A percentile compares a stretch with the other conserved stretches of the same genome.
Evolutionary conservation across 2,797 vertebrate species (phyloP).

Genomic region (Pseudochromis fuscus): DNA sequence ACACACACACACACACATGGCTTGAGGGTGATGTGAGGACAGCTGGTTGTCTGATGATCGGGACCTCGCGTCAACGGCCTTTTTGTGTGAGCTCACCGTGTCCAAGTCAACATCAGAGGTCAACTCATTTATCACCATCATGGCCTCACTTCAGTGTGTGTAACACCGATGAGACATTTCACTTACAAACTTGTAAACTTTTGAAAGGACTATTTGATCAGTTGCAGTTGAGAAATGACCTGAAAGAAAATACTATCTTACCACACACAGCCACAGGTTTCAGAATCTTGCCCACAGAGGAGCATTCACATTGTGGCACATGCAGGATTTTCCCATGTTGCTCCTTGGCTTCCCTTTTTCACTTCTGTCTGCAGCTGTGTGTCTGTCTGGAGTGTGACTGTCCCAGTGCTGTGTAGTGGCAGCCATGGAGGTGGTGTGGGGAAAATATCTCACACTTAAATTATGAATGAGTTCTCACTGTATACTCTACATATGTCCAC

Average conservation of each 20-base stretch:
- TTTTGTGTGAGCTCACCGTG: conserved; percentile 28
- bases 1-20: too few species aligned
- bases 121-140: conserved; percentile 14
- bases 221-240: not conserved
- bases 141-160: conserved; percentile 25
- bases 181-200: not conserved
- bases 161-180: not conserved
- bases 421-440: not conserved
- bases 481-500: not conserved
- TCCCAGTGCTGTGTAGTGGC: not conserved
- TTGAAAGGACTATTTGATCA: not conserved
- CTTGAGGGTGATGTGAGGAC: conserved; percentile 34
- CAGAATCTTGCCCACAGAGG: not conserved
- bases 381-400: not conserved
- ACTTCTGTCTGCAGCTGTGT: conserved; percentile 29
- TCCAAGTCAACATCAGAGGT: conserved; percentile 39
- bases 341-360: conserved; percentile 60
- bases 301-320: conserved; percentile 7
- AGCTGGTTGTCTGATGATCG: conserved; percentile 36
- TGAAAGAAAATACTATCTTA: not conserved
- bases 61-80: conserved; percentile 31
- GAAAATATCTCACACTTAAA: conserved; percentile 14
- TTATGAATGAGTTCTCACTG: conserved; percentile 29
- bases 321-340: conserved; percentile 27
- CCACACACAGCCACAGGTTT: not conserved